Evolutionary conservation across 2,113 vertebrate genomes (phyloP), one percentile per base, ranked within the genome.

Genomic region (Athene noctua): DNA sequence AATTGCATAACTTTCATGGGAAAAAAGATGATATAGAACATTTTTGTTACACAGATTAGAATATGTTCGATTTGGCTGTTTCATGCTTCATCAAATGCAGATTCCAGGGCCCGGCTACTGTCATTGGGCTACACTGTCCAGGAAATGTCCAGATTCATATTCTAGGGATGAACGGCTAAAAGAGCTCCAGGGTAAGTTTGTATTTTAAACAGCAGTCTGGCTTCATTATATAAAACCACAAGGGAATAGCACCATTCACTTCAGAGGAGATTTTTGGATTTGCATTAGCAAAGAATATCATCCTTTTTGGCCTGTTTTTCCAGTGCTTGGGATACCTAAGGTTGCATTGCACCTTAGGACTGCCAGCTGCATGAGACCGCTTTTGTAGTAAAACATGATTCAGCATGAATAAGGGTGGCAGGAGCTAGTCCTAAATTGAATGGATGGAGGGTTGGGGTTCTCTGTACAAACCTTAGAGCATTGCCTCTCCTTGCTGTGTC

Each of bases 1-100:
- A 96, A 97, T 92, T 91, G 36, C 84, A 29, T 44, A 74, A 30
- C 75, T 81, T 90, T 75, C 77, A 90, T 86, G 57, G 71, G 84
- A 88, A 91, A 91, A 86, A 90, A 72, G 51, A 73, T 20, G 15
- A 73, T 25, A 87, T 51, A 30, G 90, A 92, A 78, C 26, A 72
- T 62, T 94, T 90, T 85, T 83, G 73, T 80, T 66, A n/a, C 47
- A 55, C 9, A 51, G 17, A 36, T 51, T 78, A 72, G 21, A 52
- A 27, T 62, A 55, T 26, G 73, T 86, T 92, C 5, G 9, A 46
- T 80, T 97, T 65, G 38, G 18, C 73, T 95, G 22, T 84, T 96
- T 94, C 44, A 74, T 75, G 49, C 30, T 65, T 38, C 34, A 84
- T 92, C 66, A 83, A 95, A 85, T 40, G 42, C 36, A 54, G 26